Evolutionary conservation across 2,113 vertebrate species (phyloP).

Genomic region (Etheostoma cragini): DNA sequence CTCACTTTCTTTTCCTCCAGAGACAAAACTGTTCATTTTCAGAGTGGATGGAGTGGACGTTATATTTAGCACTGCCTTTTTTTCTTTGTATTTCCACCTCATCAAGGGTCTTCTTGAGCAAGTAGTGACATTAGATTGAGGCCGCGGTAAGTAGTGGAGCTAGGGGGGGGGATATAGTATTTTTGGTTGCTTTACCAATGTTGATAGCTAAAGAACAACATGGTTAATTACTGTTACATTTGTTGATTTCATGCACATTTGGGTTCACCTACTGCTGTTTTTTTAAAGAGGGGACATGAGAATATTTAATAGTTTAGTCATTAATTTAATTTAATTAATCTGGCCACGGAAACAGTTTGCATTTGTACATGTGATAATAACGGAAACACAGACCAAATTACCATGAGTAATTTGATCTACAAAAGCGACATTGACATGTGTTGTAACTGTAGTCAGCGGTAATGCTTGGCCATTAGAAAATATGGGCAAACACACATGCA

Average conservation of each 20-base stretch:
- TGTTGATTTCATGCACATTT: constrained; percentile 40
- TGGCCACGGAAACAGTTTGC: neutral
- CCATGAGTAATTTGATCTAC: neutral
- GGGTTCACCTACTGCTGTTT: neutral
- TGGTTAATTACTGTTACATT: constrained; percentile 60
- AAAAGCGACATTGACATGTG: neutral
- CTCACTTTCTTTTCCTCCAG: constrained; percentile 22
- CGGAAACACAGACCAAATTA: neutral
- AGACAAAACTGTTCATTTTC: constrained; percentile 17
- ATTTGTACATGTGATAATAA: neutral
- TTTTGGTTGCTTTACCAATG: constrained; percentile 38
- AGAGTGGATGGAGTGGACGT: neutral
- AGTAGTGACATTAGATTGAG: constrained; percentile 20
- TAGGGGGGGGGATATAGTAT: neutral
- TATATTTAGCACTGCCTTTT: constrained; percentile 36
- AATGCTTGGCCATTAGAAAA: constrained; percentile 1
- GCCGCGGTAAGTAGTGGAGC: neutral
- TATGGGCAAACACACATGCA: neutral
- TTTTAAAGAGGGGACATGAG: neutral
- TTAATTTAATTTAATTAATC: neutral
- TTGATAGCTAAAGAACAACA: constrained; percentile 57
- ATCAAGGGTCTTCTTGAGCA: constrained; percentile 17
- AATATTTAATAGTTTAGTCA: constrained; percentile 11
- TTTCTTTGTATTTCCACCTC: constrained; percentile 21
- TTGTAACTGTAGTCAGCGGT: constrained; percentile 15